Conservation (phyloP, 92 coral and sea anemone species). For the Epizoanthus scotinus region DNA sequence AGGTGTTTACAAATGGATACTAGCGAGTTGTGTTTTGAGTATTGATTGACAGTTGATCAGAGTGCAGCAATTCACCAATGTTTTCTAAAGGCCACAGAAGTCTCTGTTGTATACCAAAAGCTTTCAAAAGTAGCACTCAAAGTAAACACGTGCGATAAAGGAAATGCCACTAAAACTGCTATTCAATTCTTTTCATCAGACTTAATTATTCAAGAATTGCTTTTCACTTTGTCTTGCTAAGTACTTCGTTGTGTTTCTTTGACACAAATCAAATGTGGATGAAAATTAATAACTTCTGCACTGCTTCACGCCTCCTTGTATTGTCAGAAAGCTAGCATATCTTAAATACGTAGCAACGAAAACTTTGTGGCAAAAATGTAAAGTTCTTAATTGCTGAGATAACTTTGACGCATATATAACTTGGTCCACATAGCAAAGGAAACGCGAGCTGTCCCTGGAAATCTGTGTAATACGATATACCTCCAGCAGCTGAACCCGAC, state of each 20-base stretch:
- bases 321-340: constrained; percentile 4
- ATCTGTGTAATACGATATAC: constrained; percentile 13
- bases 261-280: constrained; percentile 32
- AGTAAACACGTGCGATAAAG: constrained; percentile 6
- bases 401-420: constrained; percentile 12
- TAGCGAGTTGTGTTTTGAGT: neutral
- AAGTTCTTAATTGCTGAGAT: neutral
- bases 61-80: neutral
- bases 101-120: constrained; percentile 5
- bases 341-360: constrained; percentile 24
- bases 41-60: neutral
- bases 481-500: neutral
- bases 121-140: constrained; percentile 10
- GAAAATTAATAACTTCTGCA: constrained; percentile 3
- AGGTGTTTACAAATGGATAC: constrained; percentile 1
- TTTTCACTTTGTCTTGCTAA: constrained; percentile 29
- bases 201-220: constrained; percentile 14
- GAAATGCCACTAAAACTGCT: constrained; percentile 10
- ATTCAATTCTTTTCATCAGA: constrained; percentile 15
- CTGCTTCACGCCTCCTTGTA: neutral
- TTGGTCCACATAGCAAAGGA: constrained; percentile 10
- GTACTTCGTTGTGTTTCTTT: constrained; percentile 5
- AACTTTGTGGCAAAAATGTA: constrained; percentile 3
- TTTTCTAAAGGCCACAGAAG: neutral
- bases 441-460: neutral